Evolutionary conservation across 2,797 vertebrate species (phyloP).

Genomic region (Phyllotis vaccarum): DNA sequence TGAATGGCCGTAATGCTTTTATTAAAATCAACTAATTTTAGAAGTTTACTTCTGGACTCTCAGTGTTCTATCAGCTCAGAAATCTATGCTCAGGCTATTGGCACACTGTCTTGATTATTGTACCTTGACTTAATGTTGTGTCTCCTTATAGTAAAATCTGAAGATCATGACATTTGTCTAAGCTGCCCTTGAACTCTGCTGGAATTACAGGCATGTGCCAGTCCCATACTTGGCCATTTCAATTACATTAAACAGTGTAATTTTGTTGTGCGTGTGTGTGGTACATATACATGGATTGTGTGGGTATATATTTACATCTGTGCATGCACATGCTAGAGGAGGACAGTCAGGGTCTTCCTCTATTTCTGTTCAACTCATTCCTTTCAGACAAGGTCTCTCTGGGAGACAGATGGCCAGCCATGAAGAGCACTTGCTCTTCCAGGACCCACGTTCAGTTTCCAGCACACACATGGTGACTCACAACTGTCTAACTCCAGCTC

Average conservation of each 20-base stretch:
- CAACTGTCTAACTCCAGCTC: neutral
- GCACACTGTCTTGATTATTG: neutral
- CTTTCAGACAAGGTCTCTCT: neutral
- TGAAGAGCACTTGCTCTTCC: neutral
- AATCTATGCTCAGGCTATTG: no score
- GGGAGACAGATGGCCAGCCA: neutral
- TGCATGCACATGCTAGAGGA: neutral
- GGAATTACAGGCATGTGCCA: no score
- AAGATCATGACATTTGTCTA: neutral
- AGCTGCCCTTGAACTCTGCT: neutral
- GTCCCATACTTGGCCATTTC: neutral
- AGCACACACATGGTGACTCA: neutral
- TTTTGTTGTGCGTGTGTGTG: neutral
- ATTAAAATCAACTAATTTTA: neutral
- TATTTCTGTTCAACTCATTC: neutral
- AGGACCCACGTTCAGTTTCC: neutral
- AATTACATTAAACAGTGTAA: neutral
- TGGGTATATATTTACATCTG: neutral
- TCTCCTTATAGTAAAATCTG: neutral
- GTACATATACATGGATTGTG: no score
- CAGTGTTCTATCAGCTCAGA: neutral
- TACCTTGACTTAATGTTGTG: neutral
- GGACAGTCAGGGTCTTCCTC: neutral
- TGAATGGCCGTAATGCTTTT: neutral
- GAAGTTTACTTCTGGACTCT: neutral